Evolutionary conservation across 2,888 invertebrate genomes (phyloP).

Genomic region (Pyrocoelia pectoralis): DNA sequence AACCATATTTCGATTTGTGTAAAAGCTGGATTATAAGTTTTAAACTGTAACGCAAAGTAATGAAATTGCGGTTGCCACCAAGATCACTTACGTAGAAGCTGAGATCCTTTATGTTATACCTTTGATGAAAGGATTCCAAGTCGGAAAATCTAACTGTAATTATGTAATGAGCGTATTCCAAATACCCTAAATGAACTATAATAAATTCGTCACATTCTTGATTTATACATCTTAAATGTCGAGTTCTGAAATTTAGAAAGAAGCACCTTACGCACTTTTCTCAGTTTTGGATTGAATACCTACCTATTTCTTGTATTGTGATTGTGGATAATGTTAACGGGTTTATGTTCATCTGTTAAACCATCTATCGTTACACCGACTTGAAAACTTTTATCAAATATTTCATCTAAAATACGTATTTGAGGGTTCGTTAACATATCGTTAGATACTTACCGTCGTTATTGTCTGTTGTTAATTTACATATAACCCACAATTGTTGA

Average conservation of each 20-base stretch:
- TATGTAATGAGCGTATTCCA: constrained; percentile 89
- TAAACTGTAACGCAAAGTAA: constrained; percentile 75
- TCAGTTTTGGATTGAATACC: too few relatives aligned
- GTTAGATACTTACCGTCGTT: constrained; percentile 72
- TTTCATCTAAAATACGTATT: constrained; percentile 72
- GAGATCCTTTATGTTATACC: constrained; percentile 84
- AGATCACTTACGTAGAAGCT: constrained; percentile 88
- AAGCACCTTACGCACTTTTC: constrained; percentile 1
- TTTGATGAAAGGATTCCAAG: constrained; percentile 82
- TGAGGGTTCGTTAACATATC: background rate
- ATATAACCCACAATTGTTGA: constrained; percentile 93
- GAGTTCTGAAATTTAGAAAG: constrained; percentile 66
- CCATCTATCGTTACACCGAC: constrained; percentile 87
- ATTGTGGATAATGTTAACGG: constrained; percentile 70
- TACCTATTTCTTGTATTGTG: constrained; percentile 78
- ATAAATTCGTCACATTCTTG: constrained; percentile 88
- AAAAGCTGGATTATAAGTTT: constrained; percentile 94
- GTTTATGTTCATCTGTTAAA: constrained; percentile 76
- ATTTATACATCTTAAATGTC: constrained; percentile 82
- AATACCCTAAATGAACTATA: constrained; percentile 86
- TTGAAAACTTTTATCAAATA: constrained; percentile 88
- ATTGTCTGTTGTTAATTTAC: constrained; percentile 83
- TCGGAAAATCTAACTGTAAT: constrained; percentile 86
- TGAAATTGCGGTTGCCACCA: too few relatives aligned
- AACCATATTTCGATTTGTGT: constrained; percentile 99